These are phyloP conservation scores for Ivindomyrus marchei DNA, from an alignment of 2,113 vertebrate genomes.

Conservation along the genomic window DNA sequence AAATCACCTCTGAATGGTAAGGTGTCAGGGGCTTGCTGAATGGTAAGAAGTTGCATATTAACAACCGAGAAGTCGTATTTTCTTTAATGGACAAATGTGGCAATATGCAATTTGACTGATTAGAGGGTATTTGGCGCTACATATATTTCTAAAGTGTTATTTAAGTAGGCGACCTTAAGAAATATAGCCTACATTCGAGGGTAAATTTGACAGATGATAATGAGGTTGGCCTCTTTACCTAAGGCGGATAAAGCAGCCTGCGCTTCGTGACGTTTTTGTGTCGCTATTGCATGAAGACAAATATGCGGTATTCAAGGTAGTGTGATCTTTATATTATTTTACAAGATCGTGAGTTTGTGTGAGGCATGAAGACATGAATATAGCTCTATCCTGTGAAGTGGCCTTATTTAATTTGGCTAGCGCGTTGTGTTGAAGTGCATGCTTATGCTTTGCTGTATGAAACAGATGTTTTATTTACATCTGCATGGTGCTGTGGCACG, in stretches of 20 bases:
- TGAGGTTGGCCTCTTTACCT: neutral
- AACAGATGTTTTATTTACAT: neutral
- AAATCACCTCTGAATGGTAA: neutral
- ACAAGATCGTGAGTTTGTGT: neutral
- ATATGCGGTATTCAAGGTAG: neutral
- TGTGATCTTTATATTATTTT: neutral
- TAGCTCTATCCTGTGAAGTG: neutral
- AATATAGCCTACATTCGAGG: neutral
- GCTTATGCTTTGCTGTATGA: neutral
- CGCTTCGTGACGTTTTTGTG: constrained; percentile 7
- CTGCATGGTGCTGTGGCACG: neutral
- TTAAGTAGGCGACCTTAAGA: constrained; percentile 2
- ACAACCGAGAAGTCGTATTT: neutral
- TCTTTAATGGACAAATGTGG: neutral
- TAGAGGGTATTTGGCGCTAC: neutral
- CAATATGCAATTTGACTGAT: neutral
- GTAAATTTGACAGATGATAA: constrained; percentile 3
- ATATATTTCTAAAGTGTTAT: neutral
- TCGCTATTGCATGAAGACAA: constrained; percentile 1
- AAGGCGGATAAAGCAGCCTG: neutral
- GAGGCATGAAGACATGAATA: neutral
- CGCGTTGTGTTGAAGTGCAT: neutral
- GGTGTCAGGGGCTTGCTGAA: neutral
- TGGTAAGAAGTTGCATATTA: neutral
- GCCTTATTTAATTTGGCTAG: neutral